phyloP scores from a whole-genome alignment of 1,140 invertebrate species.

The Acromyrmex charruanus region DNA sequence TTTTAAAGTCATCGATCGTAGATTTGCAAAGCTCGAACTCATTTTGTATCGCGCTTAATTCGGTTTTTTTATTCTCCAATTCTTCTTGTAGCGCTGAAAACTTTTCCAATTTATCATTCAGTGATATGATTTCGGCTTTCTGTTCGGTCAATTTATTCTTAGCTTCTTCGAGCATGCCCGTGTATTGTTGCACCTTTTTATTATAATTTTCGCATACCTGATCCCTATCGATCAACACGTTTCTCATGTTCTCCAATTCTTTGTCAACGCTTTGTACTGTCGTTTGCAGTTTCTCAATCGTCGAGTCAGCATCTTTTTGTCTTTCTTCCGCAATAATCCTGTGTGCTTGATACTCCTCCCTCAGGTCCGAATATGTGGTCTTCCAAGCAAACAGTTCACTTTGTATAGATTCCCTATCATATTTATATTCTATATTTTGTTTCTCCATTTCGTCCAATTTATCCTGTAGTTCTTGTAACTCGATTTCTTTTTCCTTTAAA shows the following conservation, averaged over 20 bases:
- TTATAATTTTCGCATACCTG: constrained; percentile 73
- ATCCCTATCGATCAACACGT: constrained; percentile 69
- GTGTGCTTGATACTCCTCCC: constrained; percentile 66
- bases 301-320: constrained; percentile 53
- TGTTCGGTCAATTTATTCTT: constrained; percentile 70
- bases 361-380: constrained; percentile 76
- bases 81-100: constrained; percentile 66
- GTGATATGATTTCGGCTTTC: constrained; percentile 67
- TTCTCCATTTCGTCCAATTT: constrained; percentile 71
- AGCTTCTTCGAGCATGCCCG: constrained; percentile 65
- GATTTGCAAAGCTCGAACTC: constrained; percentile 74
- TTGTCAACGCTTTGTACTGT: constrained; percentile 69
- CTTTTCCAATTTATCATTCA: constrained; percentile 68
- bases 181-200: constrained; percentile 74
- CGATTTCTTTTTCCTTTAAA: constrained; percentile 85
- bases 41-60: constrained; percentile 68
- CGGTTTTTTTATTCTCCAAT: constrained; percentile 73
- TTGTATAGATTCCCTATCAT: constrained; percentile 86
- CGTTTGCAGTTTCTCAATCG: constrained; percentile 72
- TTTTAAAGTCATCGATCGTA: constrained; percentile 73
- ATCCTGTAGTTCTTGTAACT: constrained; percentile 83
- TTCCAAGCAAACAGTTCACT: constrained; percentile 85
- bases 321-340: constrained; percentile 65
- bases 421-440: constrained; percentile 85
- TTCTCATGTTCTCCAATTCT: constrained; percentile 75